Conservation (phyloP, 2,888 invertebrate species). For the Endotricha flammealis region DNA sequence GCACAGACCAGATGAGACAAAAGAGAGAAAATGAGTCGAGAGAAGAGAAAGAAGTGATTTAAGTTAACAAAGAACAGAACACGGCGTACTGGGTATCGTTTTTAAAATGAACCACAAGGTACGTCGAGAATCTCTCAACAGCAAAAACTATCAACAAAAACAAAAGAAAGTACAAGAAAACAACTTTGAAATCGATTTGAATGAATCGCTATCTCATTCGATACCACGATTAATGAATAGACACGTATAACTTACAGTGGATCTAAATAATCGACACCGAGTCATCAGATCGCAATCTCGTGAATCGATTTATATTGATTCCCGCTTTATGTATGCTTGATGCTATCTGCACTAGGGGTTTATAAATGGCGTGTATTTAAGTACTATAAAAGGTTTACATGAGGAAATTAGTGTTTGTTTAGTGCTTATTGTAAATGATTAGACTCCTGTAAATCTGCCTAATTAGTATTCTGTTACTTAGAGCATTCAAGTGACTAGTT, state of each 20-base stretch:
- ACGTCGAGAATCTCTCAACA: slow-evolving; percentile 33
- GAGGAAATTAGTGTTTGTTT: slow-evolving; percentile 5
- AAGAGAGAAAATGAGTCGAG: no score
- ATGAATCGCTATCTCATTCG: slow-evolving; percentile 56
- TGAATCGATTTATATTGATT: slow-evolving; percentile 26
- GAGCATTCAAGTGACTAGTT: no score
- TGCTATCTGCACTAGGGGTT: slow-evolving; percentile 20
- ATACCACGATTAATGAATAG: slow-evolving; percentile 68
- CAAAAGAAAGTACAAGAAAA: slow-evolving; percentile 32
- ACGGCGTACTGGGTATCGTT: no score
- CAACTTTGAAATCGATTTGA: slow-evolving; percentile 57
- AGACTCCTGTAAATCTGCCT: not conserved
- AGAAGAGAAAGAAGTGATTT: no score
- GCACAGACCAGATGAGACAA: no score
- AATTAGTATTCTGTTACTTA: no score
- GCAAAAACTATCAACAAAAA: slow-evolving; percentile 25
- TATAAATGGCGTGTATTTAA: slow-evolving; percentile 17
- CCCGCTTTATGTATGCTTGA: slow-evolving; percentile 35
- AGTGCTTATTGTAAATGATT: not conserved
- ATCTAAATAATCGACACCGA: slow-evolving; percentile 73
- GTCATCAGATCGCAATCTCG: slow-evolving; percentile 70
- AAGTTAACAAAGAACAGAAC: no score
- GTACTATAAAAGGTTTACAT: slow-evolving; percentile 5
- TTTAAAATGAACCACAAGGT: not conserved
- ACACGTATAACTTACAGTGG: slow-evolving; percentile 69